Evolutionary conservation across 2,888 invertebrate genomes (phyloP).

Genomic region (Steromphala cineraria): DNA sequence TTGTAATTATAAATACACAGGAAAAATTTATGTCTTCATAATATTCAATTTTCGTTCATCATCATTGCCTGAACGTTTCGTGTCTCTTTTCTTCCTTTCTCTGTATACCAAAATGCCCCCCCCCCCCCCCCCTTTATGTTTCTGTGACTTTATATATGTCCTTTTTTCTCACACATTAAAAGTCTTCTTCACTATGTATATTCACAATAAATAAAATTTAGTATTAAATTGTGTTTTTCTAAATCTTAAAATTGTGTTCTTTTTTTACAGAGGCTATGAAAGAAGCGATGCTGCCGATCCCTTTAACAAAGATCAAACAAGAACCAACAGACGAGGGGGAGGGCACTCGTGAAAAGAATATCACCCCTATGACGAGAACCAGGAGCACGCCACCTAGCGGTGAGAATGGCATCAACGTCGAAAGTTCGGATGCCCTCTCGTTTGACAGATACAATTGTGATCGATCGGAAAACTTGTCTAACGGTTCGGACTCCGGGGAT

Average conservation of each 20-base stretch:
- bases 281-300: constrained; percentile 3
- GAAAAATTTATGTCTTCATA: too few relatives aligned
- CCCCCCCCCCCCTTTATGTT: too few relatives aligned
- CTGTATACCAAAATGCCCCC: too few relatives aligned
- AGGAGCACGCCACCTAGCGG: neutral
- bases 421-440: neutral
- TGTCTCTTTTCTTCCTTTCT: too few relatives aligned
- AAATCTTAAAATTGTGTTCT: too few relatives aligned
- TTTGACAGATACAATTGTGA: neutral
- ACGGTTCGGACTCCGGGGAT: constrained; percentile 2
- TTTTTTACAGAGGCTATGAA: constrained; percentile 8
- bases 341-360: neutral
- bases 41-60: too few relatives aligned
- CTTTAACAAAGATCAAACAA: constrained; percentile 25
- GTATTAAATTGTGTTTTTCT: too few relatives aligned
- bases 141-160: too few relatives aligned
- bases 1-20: too few relatives aligned
- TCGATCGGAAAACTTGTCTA: constrained; percentile 11
- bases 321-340: constrained; percentile 24
- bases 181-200: neutral
- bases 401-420: neutral
- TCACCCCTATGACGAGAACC: neutral
- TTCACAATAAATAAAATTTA: too few relatives aligned
- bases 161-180: too few relatives aligned
- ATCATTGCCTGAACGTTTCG: too few relatives aligned